phyloP scores from a whole-genome alignment of 2,888 invertebrate genomes.

The Anticlea derivata region DNA sequence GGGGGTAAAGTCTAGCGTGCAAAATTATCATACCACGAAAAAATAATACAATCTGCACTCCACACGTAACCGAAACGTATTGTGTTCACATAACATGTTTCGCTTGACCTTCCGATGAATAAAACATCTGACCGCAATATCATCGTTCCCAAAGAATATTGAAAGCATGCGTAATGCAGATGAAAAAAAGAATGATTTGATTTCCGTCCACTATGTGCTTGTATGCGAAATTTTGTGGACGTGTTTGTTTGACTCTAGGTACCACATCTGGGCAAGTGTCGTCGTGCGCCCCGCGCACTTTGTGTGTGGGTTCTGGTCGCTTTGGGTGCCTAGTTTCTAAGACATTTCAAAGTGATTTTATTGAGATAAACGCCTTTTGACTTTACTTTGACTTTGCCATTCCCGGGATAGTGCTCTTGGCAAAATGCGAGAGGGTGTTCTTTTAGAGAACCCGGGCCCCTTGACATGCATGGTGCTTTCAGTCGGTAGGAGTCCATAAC shows the following conservation, averaged over 20 bases:
- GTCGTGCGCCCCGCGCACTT: too few species aligned
- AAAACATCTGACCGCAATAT: constrained; percentile 33
- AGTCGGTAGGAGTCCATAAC: too few species aligned
- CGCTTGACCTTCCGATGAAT: constrained; percentile 36
- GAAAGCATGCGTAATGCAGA: constrained; percentile 33
- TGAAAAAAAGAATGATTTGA: constrained; percentile 30
- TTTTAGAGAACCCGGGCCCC: too few species aligned
- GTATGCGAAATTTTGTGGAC: constrained; percentile 11
- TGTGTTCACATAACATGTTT: constrained; percentile 27
- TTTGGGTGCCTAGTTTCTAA: too few species aligned
- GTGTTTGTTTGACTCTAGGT: neutral
- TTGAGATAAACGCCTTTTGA: too few species aligned
- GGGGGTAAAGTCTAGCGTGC: constrained; percentile 16
- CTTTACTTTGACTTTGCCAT: too few species aligned
- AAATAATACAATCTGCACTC: constrained; percentile 21
- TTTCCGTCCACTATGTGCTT: constrained; percentile 3
- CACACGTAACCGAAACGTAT: constrained; percentile 8
- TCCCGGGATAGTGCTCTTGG: too few species aligned
- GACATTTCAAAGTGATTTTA: too few species aligned
- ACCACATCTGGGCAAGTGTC: too few species aligned
- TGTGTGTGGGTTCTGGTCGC: too few species aligned
- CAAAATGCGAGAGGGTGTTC: too few species aligned
- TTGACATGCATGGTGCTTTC: too few species aligned
- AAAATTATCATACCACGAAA: constrained; percentile 21
- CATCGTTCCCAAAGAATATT: constrained; percentile 32